Percentiles rank a stretch among this genome's conserved stretches.
Evolutionary conservation across 30 jellyfish, hydroid and myxozoan genomes (phyloP).

Genomic region (Hydractinia symbiolongicarpus): DNA sequence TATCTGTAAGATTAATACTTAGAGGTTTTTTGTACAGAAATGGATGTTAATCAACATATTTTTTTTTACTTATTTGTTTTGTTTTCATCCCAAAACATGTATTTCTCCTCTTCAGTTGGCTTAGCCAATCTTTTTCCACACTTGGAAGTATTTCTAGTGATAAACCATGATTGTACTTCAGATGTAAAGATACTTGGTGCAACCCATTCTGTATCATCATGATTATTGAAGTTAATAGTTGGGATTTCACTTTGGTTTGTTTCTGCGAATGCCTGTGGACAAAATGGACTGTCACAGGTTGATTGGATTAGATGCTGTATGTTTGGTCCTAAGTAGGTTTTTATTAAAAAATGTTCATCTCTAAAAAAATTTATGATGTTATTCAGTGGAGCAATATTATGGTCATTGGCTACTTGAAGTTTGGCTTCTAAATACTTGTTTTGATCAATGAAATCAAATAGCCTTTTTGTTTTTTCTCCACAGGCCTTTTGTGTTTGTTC

Average conservation of each 20-base stretch:
- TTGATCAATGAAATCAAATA: neutral
- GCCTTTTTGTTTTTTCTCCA: neutral
- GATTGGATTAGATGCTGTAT: neutral
- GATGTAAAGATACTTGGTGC: neutral
- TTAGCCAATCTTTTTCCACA: neutral
- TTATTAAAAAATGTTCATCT: constrained; percentile 1
- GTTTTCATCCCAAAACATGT: neutral
- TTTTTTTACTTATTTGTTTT: neutral
- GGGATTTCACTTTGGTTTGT: neutral
- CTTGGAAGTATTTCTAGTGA: constrained; percentile 4
- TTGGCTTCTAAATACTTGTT: neutral
- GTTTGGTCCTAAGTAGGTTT: neutral
- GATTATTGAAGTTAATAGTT: constrained; percentile 1
- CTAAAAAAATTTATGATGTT: neutral
- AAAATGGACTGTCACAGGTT: neutral
- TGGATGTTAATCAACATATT: neutral
- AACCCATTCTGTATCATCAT: constrained; percentile 9
- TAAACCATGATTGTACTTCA: neutral
- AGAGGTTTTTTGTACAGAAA: neutral
- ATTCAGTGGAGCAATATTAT: neutral
- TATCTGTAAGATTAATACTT: too few species aligned
- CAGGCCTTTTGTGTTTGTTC: neutral
- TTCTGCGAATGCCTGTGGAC: neutral
- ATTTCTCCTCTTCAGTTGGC: neutral
- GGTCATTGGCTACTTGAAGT: neutral